Conservation (phyloP, 2,888 invertebrate genomes). For the Ochropacha duplaris region DNA sequence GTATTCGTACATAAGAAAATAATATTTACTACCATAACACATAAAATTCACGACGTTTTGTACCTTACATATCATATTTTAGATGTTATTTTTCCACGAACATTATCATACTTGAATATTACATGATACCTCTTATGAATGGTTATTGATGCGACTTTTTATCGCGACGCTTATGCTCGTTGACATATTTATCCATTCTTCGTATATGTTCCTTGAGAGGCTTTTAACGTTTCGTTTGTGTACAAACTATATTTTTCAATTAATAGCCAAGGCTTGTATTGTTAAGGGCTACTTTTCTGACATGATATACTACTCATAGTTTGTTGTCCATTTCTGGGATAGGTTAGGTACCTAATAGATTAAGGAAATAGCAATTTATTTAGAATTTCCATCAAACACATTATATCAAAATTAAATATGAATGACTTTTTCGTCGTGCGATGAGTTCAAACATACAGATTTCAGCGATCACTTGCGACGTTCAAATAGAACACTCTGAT, state of each 20-base stretch:
- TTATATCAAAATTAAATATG: no score
- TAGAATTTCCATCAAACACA: no score
- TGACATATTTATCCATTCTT: conserved; percentile 30
- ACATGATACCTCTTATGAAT: conserved; percentile 33
- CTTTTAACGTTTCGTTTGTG: conserved; percentile 37
- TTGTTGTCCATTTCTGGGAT: no score
- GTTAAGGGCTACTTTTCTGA: background rate
- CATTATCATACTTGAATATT: conserved; percentile 16
- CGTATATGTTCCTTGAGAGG: conserved; percentile 24
- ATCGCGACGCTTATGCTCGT: conserved; percentile 24
- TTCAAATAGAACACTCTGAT: no score
- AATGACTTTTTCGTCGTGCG: no score
- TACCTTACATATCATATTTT: conserved; percentile 24
- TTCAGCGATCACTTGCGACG: no score
- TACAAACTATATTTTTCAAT: background rate
- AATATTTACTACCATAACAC: conserved; percentile 36
- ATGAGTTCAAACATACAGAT: no score
- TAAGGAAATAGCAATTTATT: no score
- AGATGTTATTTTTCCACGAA: conserved; percentile 23
- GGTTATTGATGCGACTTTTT: conserved; percentile 43
- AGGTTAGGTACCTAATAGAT: no score
- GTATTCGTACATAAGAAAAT: conserved; percentile 31
- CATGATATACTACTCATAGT: no score
- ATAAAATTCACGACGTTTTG: conserved; percentile 31
- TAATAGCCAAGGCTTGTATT: background rate